phyloP scores from a whole-genome alignment of 2,888 invertebrate genomes.

The Tillus elongatus region DNA sequence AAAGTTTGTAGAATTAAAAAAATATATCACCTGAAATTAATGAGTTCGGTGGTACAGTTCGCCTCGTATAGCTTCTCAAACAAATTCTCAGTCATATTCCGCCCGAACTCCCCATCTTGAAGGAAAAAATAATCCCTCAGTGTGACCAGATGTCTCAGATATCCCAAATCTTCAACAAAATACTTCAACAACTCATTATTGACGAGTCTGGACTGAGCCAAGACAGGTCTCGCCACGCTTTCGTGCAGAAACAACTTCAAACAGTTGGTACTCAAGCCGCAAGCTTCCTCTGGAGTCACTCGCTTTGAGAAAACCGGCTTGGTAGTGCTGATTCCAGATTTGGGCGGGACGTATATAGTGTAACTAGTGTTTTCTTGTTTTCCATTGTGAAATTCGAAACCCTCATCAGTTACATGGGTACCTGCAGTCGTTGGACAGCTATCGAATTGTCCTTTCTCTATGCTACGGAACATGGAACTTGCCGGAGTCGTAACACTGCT shows the following conservation, averaged over 20 bases:
- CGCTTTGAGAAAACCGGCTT: slow-evolving; percentile 35
- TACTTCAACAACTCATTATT: slow-evolving; percentile 64
- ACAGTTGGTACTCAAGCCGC: slow-evolving; percentile 32
- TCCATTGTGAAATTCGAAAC: slow-evolving; percentile 36
- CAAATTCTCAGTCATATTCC: slow-evolving; percentile 60
- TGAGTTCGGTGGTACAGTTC: slow-evolving; percentile 54
- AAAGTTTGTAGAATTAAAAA: no score
- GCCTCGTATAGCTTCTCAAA: slow-evolving; percentile 59
- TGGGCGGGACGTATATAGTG: neutral
- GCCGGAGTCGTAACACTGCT: slow-evolving; percentile 22
- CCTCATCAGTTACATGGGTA: slow-evolving; percentile 45
- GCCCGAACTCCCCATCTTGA: slow-evolving; percentile 71
- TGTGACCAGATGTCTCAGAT: slow-evolving; percentile 62
- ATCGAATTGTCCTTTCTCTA: slow-evolving; percentile 22
- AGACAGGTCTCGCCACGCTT: slow-evolving; percentile 55
- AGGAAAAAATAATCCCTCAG: slow-evolving; percentile 70
- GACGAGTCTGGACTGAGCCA: slow-evolving; percentile 58
- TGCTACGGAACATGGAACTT: slow-evolving; percentile 19
- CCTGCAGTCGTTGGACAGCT: slow-evolving; percentile 35
- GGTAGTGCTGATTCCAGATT: neutral
- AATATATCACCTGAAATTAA: no score
- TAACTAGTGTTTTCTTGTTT: neutral
- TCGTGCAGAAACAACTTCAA: slow-evolving; percentile 33
- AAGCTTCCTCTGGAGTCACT: slow-evolving; percentile 37
- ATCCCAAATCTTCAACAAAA: slow-evolving; percentile 55